Percentiles rank a stretch among this genome's conserved stretches.
These are phyloP conservation scores for Hydrolagus affinis DNA, from an alignment of 2,113 vertebrate genomes.

Conservation along the genomic window DNA sequence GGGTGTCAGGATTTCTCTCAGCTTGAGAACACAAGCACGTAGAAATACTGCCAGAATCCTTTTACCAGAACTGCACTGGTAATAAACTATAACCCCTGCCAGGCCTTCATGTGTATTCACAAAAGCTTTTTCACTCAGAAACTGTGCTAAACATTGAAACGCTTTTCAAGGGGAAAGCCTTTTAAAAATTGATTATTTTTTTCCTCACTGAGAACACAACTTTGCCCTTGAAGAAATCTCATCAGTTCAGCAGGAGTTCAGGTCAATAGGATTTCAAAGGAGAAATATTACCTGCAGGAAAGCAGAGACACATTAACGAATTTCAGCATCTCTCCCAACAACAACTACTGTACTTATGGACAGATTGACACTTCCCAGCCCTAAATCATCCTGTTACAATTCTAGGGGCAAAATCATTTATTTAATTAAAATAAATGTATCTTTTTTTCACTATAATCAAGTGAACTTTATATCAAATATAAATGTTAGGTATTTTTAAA, in stretches of 20 bases:
- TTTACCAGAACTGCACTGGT: background rate
- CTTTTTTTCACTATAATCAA: too few species aligned
- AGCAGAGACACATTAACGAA: too few species aligned
- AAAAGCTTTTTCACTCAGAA: slow-evolving; percentile 15
- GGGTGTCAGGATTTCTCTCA: background rate
- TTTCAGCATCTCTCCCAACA: background rate
- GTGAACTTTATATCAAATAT: too few species aligned
- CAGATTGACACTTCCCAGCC: too few species aligned
- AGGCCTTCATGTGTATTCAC: background rate
- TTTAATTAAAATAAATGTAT: too few species aligned
- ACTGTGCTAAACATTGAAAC: slow-evolving; percentile 5
- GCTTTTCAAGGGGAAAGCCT: background rate
- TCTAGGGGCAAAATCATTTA: too few species aligned
- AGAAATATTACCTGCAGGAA: background rate
- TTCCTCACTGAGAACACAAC: slow-evolving; percentile 4
- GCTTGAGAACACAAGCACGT: background rate
- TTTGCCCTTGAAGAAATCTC: slow-evolving; percentile 8
- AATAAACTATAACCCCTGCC: slow-evolving; percentile 30
- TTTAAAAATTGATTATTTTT: background rate
- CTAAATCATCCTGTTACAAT: too few species aligned
- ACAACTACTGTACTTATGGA: background rate
- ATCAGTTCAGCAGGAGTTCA: slow-evolving; percentile 26
- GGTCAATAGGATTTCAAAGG: background rate
- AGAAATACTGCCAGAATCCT: background rate
- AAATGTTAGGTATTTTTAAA: too few species aligned